phyloP scores from a whole-genome alignment of 2,113 vertebrate species.

The Microtus richardsoni region DNA sequence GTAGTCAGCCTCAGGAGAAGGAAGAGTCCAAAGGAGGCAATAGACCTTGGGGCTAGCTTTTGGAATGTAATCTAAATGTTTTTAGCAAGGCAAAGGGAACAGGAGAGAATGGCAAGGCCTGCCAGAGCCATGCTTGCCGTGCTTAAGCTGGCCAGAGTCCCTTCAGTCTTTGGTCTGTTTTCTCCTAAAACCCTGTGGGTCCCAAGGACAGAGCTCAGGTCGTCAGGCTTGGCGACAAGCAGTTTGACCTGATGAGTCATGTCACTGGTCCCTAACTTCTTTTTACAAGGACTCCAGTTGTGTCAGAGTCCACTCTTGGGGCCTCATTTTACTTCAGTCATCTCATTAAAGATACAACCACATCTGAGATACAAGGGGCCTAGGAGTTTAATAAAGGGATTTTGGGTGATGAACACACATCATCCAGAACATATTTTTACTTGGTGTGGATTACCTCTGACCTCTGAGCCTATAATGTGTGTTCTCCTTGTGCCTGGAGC shows the following conservation, averaged over 20 bases:
- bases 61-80: not conserved
- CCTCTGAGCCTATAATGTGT: too few species aligned
- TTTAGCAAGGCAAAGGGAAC: not conserved
- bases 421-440: rapidly evolving
- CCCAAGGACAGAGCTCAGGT: not conserved
- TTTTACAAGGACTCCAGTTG: not conserved
- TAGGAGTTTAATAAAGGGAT: not conserved
- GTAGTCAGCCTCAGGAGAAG: not conserved
- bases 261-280: not conserved
- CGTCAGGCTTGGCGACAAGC: not conserved
- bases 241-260: too few species aligned
- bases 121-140: not conserved
- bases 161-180: not conserved
- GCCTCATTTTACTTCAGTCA: not conserved
- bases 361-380: not conserved
- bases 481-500: not conserved
- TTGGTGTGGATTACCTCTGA: not conserved
- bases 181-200: not conserved
- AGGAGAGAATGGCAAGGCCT: not conserved
- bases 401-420: not conserved
- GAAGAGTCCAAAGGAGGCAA: not conserved
- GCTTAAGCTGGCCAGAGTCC: not conserved
- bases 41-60: not conserved
- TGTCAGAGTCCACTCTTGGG: rapidly evolving
- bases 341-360: not conserved